A percentile compares a stretch with the other conserved stretches of the same genome.
These are phyloP conservation scores for Hemaris fuciformis DNA, from an alignment of 2,888 invertebrate genomes.

Conservation along the genomic window DNA sequence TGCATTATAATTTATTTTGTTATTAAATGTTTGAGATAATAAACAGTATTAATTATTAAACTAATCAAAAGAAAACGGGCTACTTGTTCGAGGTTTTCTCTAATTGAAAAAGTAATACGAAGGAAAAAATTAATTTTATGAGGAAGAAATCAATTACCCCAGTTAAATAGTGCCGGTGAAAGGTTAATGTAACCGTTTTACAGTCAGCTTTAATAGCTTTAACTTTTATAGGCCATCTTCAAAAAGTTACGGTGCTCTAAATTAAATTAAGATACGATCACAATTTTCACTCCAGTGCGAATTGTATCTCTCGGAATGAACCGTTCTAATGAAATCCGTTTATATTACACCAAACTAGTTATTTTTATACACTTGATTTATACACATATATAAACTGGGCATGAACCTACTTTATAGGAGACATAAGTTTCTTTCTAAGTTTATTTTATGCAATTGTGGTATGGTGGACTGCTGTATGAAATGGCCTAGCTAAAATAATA, in stretches of 20 bases:
- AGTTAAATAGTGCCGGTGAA: constrained; percentile 57
- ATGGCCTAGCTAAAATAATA: no score
- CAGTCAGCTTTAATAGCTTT: constrained; percentile 55
- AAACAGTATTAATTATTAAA: constrained; percentile 6
- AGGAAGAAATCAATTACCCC: constrained; percentile 61
- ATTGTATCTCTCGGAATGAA: constrained; percentile 10
- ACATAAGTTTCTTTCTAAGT: no score
- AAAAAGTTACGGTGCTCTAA: constrained; percentile 58
- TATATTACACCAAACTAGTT: background rate
- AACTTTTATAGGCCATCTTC: constrained; percentile 55
- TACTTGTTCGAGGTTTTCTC: background rate
- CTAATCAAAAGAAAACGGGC: background rate
- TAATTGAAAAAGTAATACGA: constrained; percentile 1
- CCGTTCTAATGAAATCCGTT: background rate
- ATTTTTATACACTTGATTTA: no score
- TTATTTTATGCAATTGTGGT: no score
- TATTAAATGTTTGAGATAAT: background rate
- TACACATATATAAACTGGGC: no score
- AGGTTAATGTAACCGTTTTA: constrained; percentile 72
- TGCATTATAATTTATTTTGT: background rate
- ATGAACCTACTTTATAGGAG: no score
- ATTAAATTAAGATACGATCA: constrained; percentile 57
- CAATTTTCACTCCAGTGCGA: constrained; percentile 32
- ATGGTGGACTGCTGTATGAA: no score
- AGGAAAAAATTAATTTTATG: constrained; percentile 38